Base-by-base conservation (phyloP, 2,113 vertebrate species). In the Romanogobio albipinnatus region DNA sequence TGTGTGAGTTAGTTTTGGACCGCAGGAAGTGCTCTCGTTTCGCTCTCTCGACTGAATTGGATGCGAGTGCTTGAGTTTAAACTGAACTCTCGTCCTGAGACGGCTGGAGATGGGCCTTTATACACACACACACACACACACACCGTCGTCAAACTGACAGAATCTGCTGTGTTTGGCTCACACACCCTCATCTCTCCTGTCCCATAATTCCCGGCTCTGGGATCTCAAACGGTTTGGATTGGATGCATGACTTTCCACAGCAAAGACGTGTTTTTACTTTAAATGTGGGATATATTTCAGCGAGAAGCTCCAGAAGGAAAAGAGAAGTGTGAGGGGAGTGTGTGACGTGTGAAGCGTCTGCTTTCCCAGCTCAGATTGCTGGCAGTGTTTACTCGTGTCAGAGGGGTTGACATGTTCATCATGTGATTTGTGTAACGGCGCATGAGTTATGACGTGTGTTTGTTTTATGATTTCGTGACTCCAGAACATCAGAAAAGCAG, bases 31-130 rank as follows among this genome's bases (percentile, higher is more conserved):
- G 3, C 47, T 49, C 47, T 13, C 10, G 47, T 49, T 49, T 49
- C 47, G 45, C 45, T 49, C 51, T 53, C 51, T 53, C 17, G 1
- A 7, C 51, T 53, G 51, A 49, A 49, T 49, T 49, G 47, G 47
- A 49, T 49, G 10, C 11, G 47, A 49, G 47, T 13, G 47, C 3
- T 13, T 47, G 70, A 26, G 73, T 49, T 26, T 51, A 29, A 75
- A 49, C 24, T 75, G 22, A 75, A 75, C 43, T 73, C 70, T 47
- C 22, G 19, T 58, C 53, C 53, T 5, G 53, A 13, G 47, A 49
- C 47, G 49, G 70, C 80, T 84, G 83, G 86, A 87, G 83, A 62
- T 29, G 39, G 6, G 39, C 78, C 73, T 74, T 58, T 70, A 82
- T 9, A 82, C 78, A 81, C 86, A 82, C 17, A 82, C 79, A 8